A percentile compares a stretch with the other conserved stretches of the same genome.
Conservation (phyloP, 1,140 invertebrate genomes). For the Brachystomella parvula region DNA sequence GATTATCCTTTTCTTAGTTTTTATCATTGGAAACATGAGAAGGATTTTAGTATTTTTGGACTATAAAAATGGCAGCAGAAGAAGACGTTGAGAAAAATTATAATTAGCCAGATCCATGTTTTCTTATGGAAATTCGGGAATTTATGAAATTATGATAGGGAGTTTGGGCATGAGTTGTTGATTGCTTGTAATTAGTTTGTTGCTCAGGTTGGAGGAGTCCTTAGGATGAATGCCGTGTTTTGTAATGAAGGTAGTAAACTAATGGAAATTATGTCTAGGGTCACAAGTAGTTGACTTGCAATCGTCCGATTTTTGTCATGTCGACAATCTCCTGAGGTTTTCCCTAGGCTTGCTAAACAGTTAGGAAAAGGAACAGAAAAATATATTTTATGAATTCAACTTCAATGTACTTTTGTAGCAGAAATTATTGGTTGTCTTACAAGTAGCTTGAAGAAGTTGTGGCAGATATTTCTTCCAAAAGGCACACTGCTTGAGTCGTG, state of each 20-base stretch:
- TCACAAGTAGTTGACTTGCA: conserved; percentile 29
- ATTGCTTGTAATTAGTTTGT: no score
- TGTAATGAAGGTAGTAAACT: conserved; percentile 32
- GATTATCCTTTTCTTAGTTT: no score
- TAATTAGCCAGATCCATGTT: no score
- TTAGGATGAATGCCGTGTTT: neutral
- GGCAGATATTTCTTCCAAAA: conserved; percentile 95
- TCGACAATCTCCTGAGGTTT: conserved; percentile 1
- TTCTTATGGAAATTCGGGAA: no score
- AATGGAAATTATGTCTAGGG: conserved; percentile 36
- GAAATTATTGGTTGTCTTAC: conserved; percentile 23
- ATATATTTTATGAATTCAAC: neutral
- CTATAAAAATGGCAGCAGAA: no score
- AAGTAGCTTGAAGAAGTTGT: conserved; percentile 65
- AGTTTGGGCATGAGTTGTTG: no score
- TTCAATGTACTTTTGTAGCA: neutral
- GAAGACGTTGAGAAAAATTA: no score
- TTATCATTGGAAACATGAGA: no score
- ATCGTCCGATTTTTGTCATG: conserved; percentile 19
- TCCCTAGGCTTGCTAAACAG: neutral
- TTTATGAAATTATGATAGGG: no score
- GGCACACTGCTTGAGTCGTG: conserved; percentile 70
- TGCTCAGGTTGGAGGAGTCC: no score
- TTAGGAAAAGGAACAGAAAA: neutral
- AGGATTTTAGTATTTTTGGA: no score